phyloP scores from a whole-genome alignment of 1,140 invertebrate species.

The Aleiodes sp. region DNA sequence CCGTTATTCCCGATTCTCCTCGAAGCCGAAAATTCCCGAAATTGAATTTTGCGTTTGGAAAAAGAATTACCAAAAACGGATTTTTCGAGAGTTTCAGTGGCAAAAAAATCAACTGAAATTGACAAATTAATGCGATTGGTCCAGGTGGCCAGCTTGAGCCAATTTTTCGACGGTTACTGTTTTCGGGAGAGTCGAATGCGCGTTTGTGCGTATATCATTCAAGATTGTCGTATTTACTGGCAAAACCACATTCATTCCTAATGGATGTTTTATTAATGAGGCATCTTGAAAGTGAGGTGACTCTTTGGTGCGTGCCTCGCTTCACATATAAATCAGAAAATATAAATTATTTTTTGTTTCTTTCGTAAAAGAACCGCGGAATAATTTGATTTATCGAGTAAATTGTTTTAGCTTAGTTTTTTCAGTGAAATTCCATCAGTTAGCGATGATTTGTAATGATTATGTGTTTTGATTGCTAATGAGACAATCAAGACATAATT shows the following conservation, averaged over 20 bases:
- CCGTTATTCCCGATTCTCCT: too few relatives aligned
- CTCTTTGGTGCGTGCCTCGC: constrained; percentile 10
- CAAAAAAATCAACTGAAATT: not conserved
- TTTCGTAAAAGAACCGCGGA: not conserved
- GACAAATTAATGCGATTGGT: constrained; percentile 2
- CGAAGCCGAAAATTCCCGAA: too few relatives aligned
- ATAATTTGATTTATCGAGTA: constrained; percentile 1
- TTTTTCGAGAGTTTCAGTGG: not conserved
- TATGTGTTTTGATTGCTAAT: constrained; percentile 3
- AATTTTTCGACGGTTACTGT: not conserved
- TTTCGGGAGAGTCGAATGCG: not conserved
- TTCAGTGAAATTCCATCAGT: not conserved
- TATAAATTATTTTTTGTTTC: not conserved
- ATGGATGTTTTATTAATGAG: constrained; percentile 30
- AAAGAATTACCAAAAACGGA: not conserved
- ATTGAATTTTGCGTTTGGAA: too few relatives aligned
- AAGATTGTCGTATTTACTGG: not conserved
- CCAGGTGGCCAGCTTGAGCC: not conserved
- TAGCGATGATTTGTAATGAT: not conserved
- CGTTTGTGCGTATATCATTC: not conserved
- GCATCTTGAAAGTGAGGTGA: not conserved
- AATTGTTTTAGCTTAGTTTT: not conserved
- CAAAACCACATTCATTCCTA: constrained; percentile 15
- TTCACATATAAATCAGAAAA: constrained; percentile 10
- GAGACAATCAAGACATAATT: not conserved